Conservation (phyloP, 2,113 vertebrate genomes). For the Lucifuga dentata region DNA sequence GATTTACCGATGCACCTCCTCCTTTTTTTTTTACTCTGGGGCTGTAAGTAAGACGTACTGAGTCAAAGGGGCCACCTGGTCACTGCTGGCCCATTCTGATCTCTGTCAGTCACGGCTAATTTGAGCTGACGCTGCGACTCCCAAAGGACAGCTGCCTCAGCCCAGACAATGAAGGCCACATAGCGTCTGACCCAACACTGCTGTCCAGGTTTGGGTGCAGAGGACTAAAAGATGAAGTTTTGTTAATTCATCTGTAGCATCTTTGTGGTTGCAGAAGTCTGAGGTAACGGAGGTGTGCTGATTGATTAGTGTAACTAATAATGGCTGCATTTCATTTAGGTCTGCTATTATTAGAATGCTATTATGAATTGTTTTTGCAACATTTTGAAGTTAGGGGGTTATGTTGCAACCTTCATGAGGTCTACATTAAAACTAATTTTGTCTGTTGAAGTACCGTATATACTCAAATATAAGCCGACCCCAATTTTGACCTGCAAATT, state of each 20-base stretch:
- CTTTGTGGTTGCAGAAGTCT: conserved; percentile 14
- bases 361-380: too few relatives aligned
- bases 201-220: not conserved
- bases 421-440: too few relatives aligned
- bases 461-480: too few relatives aligned
- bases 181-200: conserved; percentile 46
- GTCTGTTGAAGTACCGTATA: too few relatives aligned
- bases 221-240: conserved; percentile 13
- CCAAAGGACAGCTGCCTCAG: conserved; percentile 61
- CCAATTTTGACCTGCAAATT: too few relatives aligned
- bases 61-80: conserved; percentile 60
- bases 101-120: conserved; percentile 55
- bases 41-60: conserved; percentile 14
- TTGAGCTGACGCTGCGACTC: conserved; percentile 61
- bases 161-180: conserved; percentile 51
- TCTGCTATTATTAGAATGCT: too few relatives aligned
- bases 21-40: not conserved
- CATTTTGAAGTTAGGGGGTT: too few relatives aligned
- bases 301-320: not conserved
- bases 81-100: conserved; percentile 36
- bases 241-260: conserved; percentile 8
- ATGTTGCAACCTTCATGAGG: too few relatives aligned
- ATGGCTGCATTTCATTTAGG: too few relatives aligned
- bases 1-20: conserved; percentile 3
- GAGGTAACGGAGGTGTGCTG: not conserved